These are phyloP conservation scores for Planiliza haematocheilus DNA, from an alignment of 2,113 vertebrate species.

Conservation along the genomic window DNA sequence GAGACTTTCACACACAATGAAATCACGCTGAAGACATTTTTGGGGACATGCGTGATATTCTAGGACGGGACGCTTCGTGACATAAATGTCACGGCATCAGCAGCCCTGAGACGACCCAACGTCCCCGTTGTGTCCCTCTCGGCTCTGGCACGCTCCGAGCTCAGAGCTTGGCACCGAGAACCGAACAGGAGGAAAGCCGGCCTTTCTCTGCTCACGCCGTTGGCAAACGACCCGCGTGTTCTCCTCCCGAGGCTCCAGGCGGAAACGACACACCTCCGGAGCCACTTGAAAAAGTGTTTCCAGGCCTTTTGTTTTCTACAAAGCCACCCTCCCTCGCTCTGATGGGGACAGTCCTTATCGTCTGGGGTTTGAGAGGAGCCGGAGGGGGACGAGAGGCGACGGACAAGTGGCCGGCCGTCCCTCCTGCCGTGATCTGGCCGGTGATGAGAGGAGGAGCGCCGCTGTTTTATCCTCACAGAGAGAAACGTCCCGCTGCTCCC, in stretches of 20 bases:
- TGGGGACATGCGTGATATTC: too few species aligned
- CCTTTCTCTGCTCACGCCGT: conserved; percentile 24
- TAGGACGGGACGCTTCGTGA: conserved; percentile 25
- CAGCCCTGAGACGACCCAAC: conserved; percentile 11
- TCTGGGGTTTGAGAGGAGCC: neutral
- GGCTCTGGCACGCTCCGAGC: conserved; percentile 12
- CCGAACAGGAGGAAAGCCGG: conserved; percentile 38
- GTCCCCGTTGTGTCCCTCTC: neutral
- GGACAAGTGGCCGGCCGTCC: conserved; percentile 10
- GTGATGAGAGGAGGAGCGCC: conserved; percentile 59
- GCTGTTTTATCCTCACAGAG: conserved; percentile 54
- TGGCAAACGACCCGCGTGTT: conserved; percentile 26
- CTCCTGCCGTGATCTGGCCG: conserved; percentile 59
- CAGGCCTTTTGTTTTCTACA: conserved; percentile 12
- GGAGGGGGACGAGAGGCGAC: conserved; percentile 13
- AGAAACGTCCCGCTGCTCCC: conserved; percentile 44
- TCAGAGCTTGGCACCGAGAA: neutral
- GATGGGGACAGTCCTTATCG: neutral
- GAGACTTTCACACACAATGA: too few species aligned
- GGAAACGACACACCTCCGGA: conserved; percentile 1
- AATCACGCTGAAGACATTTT: too few species aligned
- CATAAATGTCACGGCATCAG: conserved; percentile 14
- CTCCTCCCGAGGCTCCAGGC: conserved; percentile 24
- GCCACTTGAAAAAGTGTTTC: neutral
- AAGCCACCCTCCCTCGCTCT: neutral